These are phyloP conservation scores for Onthophagus sagittarius DNA, from an alignment of 2,888 invertebrate genomes.

Conservation along the genomic window DNA sequence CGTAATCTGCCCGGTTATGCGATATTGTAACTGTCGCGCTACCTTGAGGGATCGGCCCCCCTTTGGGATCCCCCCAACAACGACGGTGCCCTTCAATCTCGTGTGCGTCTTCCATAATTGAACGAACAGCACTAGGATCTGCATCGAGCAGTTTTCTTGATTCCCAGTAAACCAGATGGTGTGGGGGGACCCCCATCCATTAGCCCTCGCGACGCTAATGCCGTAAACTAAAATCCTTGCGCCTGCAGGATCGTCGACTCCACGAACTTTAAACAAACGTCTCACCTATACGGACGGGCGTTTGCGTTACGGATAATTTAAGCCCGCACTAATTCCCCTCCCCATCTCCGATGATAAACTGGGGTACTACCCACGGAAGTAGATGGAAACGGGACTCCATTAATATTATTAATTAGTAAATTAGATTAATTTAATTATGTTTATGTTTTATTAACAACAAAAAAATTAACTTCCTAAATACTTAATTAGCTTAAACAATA, in stretches of 20 bases:
- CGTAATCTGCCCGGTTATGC: slow-evolving; percentile 8
- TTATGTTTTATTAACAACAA: background rate
- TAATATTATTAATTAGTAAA: background rate
- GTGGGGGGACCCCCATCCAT: background rate
- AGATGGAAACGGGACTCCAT: background rate
- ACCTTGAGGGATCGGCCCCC: background rate
- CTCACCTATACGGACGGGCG: background rate
- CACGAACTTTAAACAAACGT: background rate
- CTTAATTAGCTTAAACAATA: too few species aligned
- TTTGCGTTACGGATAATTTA: background rate
- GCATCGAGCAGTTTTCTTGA: background rate
- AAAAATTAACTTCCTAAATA: too few species aligned
- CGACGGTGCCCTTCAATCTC: background rate
- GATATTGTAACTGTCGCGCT: slow-evolving; percentile 13
- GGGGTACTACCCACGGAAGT: background rate
- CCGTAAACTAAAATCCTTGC: background rate
- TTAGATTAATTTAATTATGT: background rate
- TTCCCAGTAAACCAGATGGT: background rate
- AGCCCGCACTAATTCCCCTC: background rate
- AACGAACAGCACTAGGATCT: background rate
- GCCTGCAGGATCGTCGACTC: background rate
- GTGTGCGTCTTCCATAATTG: background rate
- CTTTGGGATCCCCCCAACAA: background rate
- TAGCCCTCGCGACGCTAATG: background rate
- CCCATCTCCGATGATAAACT: background rate